phyloP scores from a whole-genome alignment of 2,113 vertebrate genomes.

The Heteronetta atricapilla region DNA sequence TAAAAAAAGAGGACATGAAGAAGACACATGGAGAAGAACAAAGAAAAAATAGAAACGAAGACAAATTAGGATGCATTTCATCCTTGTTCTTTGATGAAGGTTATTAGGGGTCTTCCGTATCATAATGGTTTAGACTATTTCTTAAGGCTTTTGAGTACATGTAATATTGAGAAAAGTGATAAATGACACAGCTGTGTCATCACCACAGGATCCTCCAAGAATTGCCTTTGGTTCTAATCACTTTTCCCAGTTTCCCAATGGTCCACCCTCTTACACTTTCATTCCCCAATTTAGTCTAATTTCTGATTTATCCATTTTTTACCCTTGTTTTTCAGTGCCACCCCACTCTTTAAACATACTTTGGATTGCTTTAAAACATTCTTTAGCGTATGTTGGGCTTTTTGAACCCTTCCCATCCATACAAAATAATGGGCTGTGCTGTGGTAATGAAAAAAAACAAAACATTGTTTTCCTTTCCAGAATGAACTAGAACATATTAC shows the following conservation, averaged over 20 bases:
- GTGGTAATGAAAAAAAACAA: neutral
- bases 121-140: neutral
- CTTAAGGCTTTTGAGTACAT: neutral
- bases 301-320: neutral
- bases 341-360: neutral
- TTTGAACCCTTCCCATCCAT: neutral
- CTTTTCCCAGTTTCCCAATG: neutral
- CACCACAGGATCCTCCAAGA: neutral
- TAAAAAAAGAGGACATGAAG: neutral
- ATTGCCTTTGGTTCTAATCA: neutral
- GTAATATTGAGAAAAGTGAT: neutral
- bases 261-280: neutral
- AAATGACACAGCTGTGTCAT: neutral
- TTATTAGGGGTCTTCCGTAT: neutral
- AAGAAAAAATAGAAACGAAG: neutral
- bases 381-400: neutral
- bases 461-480: neutral
- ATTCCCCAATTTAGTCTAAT: neutral
- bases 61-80: neutral
- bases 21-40: neutral
- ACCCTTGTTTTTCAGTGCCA: neutral
- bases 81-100: neutral
- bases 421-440: neutral
- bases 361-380: neutral
- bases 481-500: neutral